Base-by-base conservation (phyloP, 2,113 vertebrate species). In the Microtus richardsoni region DNA sequence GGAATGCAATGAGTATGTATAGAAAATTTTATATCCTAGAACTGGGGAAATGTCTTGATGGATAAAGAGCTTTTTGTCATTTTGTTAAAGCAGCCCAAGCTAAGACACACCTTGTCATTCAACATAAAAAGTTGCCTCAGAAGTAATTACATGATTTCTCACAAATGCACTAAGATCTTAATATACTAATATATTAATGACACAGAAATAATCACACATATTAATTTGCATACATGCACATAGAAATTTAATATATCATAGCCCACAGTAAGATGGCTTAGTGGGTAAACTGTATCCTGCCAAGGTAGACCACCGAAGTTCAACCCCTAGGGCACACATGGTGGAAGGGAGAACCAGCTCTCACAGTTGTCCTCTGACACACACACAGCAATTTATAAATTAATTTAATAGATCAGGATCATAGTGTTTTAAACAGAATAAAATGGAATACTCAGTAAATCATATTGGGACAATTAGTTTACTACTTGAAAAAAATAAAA, bases 401-500 rank as follows among this genome's bases (percentile, higher is more conserved):
- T 58, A n/a, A 33, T 36, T 36, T 79, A 79, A 9, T 49, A 47
- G 47, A 17, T 78, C 26, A 83, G 39, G 41, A 83, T 13, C n/a
- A 83, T 47, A 66, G 49, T 68, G 92, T 89, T 97, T 85, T 94
- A 95, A 91, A 85, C 66, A 85, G 16, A 92, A 87, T 26, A 88
- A 88, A 54, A 96, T 60, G 16, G 11, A 36, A 80, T 87, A 84
- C 28, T 88, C 70, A 93, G 21, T 7, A 79, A 79, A 84, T 85
- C 73, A 89, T 36, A 62, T 1, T 94, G 24, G 19, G 36, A 71
- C 30, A 86, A 44, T 12, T 64, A 26, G 14, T 88, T 71, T 92
- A 68, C 5, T 17, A 90, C 52, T 52, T 82, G 79, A 39, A 82
- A 82, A 86, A 58, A 94, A 88, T 91, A 73, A 64, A 58, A n/a